Conservation (phyloP, 2,888 invertebrate species). For the Zaprionus bogoriensis region DNA sequence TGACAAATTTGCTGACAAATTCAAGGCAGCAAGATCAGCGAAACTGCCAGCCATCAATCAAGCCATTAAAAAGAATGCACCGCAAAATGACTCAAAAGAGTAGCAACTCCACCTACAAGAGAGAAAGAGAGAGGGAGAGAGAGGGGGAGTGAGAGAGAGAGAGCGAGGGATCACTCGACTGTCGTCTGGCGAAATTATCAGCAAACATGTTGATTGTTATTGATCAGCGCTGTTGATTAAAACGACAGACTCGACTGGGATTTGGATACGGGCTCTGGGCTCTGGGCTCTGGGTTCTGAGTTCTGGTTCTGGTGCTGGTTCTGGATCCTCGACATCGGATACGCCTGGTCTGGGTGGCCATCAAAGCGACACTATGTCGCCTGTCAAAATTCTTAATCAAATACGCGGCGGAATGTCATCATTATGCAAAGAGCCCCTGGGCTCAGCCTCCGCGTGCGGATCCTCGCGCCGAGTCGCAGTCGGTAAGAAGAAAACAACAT, state of each 20-base stretch:
- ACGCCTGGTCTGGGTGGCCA: conserved; percentile 76
- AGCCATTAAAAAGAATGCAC: conserved; percentile 76
- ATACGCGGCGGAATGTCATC: conserved; percentile 80
- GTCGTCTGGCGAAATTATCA: conserved; percentile 68
- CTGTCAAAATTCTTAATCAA: conserved; percentile 81
- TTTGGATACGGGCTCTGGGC: not conserved
- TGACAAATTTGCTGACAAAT: conserved; percentile 77
- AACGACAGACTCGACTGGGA: conserved; percentile 56
- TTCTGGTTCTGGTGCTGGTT: no score
- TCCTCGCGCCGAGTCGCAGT: not conserved
- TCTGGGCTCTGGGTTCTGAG: conserved; percentile 3
- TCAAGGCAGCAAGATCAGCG: conserved; percentile 68
- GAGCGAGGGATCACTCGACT: not conserved
- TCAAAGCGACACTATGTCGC: conserved; percentile 80
- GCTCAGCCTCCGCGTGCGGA: conserved; percentile 19
- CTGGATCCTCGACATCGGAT: conserved; percentile 64
- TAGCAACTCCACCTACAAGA: conserved; percentile 66
- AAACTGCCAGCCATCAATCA: conserved; percentile 75
- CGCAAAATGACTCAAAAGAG: conserved; percentile 68
- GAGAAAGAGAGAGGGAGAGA: not conserved
- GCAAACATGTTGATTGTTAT: conserved; percentile 79
- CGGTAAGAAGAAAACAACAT: no score
- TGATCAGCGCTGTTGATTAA: conserved; percentile 76
- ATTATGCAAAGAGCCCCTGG: conserved; percentile 71
- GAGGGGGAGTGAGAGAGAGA: not conserved